phyloP scores from a whole-genome alignment of 1,140 invertebrate genomes.

The Telenomus remus region DNA sequence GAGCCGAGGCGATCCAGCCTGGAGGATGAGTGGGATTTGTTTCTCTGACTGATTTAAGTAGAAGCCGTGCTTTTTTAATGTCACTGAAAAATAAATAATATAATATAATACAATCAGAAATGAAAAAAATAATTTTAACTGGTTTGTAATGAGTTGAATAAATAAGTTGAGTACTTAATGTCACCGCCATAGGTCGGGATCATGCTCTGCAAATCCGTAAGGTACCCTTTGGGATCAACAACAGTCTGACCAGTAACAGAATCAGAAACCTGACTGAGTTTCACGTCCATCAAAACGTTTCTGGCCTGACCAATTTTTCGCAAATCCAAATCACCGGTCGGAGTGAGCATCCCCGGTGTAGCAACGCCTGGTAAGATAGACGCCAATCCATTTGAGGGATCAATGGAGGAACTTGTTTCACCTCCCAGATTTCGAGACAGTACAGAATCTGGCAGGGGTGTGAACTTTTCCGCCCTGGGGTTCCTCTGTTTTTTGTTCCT shows the following conservation, averaged over 20 bases:
- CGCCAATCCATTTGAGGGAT: constrained; percentile 88
- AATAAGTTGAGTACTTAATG: constrained; percentile 81
- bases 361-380: constrained; percentile 88
- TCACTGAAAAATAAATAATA: constrained; percentile 78
- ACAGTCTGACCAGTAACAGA: constrained; percentile 99
- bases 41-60: constrained; percentile 97
- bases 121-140: too few relatives aligned
- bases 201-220: constrained; percentile 99
- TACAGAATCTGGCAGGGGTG: constrained; percentile 97
- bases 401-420: constrained; percentile 87
- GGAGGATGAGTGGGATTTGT: constrained; percentile 99
- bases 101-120: constrained; percentile 73
- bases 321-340: constrained; percentile 95
- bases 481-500: constrained; percentile 97
- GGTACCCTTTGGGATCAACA: constrained; percentile 99
- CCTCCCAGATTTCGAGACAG: constrained; percentile 92
- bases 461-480: constrained; percentile 96
- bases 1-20: constrained; percentile 99
- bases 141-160: too few relatives aligned
- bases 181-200: constrained; percentile 98
- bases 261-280: constrained; percentile 98
- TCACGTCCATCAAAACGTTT: constrained; percentile 99
- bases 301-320: constrained; percentile 99
- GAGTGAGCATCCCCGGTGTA: constrained; percentile 86
- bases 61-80: constrained; percentile 97